Evolutionary conservation across 2,113 vertebrate species (phyloP), one percentile per base, ranked within the genome.

Genomic region (Hyla sarda): DNA sequence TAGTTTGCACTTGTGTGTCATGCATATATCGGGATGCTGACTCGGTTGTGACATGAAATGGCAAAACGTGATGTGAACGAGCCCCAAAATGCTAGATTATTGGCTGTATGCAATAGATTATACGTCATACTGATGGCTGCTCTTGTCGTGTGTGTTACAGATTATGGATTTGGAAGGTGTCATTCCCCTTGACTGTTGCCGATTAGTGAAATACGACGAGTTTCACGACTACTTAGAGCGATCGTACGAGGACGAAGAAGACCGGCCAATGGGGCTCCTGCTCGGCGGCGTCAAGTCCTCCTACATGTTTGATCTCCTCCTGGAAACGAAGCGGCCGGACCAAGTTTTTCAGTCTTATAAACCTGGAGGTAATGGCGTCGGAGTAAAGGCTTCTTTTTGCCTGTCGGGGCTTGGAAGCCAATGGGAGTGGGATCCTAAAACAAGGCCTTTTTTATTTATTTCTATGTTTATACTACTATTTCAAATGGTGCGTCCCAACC

Each of bases 171-270:
- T 99, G 77, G 97, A 98, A 62, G 96, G 94, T 3, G 88, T 94
- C 0, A 91, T 97, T 89, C 91, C 97, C 28, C 88, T 97, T 88
- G 96, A 98, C 87, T 99, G 97, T 88, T 99, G 98, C 90, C 97
- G 98, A 77, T 93, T 99, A 88, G 97, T 99, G 83, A 99, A 99
- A 86, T 99, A 99, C 0, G 98, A 99, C 37, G 98, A 99, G 92
- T 99, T 99, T 88, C 98, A 99, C 0, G 98, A 99, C 93, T 99
- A 99, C 90, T 92, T 99, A 88, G 98, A 99, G 86, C 94, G 96
- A 71, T 99, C 98, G 0, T 99, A 99, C 0, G 98, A 99, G 91
- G 97, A 96, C 6, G 97, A 99, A 81, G 96, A 97, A 90, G 97
- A 98, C 86, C 98, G 96, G 0, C 96, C 96, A 0, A 98, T 99